Evolutionary conservation across 2,113 vertebrate genomes (phyloP).

Genomic region (Oryzias curvinotus): DNA sequence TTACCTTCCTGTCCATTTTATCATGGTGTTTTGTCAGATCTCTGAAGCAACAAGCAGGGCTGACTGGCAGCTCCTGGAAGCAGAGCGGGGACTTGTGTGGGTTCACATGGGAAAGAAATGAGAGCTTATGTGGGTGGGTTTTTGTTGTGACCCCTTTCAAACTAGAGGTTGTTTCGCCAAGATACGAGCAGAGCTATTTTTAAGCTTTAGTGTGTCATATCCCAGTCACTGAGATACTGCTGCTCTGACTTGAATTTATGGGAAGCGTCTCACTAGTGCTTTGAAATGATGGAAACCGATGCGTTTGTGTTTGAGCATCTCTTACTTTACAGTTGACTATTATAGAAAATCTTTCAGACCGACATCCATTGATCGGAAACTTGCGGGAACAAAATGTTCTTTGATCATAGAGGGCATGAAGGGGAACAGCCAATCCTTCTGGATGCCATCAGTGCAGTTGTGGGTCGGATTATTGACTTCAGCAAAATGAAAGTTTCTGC

Average conservation of each 20-base stretch:
- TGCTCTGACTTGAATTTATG: not conserved
- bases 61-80: constrained; percentile 25
- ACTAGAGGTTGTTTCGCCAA: not conserved
- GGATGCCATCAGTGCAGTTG: no score
- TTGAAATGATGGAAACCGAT: not conserved
- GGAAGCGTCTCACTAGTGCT: not conserved
- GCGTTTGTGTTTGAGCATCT: not conserved
- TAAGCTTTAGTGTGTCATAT: not conserved
- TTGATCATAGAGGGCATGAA: no score
- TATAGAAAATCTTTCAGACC: no score
- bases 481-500: no score
- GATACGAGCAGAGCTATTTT: not conserved
- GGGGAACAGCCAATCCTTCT: no score
- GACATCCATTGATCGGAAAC: no score
- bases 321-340: no score
- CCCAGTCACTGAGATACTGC: not conserved
- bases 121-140: not conserved
- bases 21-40: constrained; percentile 7
- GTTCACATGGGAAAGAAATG: not conserved
- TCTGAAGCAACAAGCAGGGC: not conserved
- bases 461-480: no score
- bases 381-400: no score
- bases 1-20: constrained; percentile 7
- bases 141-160: constrained; percentile 11
- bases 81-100: constrained; percentile 4